phyloP scores from a whole-genome alignment of 2,888 invertebrate species.

The Lasioglossum figueresi region DNA sequence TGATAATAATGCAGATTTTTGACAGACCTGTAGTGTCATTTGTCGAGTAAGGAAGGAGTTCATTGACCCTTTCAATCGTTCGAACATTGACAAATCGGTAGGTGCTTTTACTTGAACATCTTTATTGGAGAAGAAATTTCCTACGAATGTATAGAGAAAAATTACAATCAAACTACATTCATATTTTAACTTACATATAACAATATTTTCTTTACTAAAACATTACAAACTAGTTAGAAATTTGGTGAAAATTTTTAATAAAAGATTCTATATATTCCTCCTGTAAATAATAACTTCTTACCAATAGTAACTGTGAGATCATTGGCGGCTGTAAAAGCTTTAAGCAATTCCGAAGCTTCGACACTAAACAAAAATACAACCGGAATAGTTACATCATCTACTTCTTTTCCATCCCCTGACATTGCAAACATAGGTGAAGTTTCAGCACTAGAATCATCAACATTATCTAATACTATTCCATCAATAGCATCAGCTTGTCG shows the following conservation, averaged over 20 bases:
- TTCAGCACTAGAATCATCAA: too few relatives aligned
- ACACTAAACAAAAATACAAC: conserved; percentile 94
- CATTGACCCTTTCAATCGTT: conserved; percentile 79
- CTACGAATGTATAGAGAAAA: conserved; percentile 56
- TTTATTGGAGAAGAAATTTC: conserved; percentile 75
- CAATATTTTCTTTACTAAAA: background rate
- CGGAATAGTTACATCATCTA: too few relatives aligned
- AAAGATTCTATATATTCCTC: background rate
- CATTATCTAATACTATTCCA: too few relatives aligned
- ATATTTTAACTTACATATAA: background rate
- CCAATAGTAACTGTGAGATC: conserved; percentile 79
- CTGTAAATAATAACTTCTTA: conserved; percentile 62
- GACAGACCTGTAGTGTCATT: conserved; percentile 79
- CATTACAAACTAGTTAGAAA: background rate
- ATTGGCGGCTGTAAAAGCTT: conserved; percentile 84
- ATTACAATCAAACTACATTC: conserved; percentile 13
- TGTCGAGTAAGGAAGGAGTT: conserved; percentile 79
- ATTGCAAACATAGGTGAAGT: too few relatives aligned
- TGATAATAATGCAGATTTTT: conserved; percentile 1
- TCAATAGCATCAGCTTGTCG: too few relatives aligned
- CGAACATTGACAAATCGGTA: conserved; percentile 79
- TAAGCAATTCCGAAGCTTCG: conserved; percentile 89
- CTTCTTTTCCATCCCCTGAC: too few relatives aligned
- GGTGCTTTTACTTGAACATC: conserved; percentile 80
- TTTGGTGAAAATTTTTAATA: background rate